These are phyloP conservation scores for Calidris pygmaea DNA, from an alignment of 2,113 vertebrate genomes.

Conservation along the genomic window DNA sequence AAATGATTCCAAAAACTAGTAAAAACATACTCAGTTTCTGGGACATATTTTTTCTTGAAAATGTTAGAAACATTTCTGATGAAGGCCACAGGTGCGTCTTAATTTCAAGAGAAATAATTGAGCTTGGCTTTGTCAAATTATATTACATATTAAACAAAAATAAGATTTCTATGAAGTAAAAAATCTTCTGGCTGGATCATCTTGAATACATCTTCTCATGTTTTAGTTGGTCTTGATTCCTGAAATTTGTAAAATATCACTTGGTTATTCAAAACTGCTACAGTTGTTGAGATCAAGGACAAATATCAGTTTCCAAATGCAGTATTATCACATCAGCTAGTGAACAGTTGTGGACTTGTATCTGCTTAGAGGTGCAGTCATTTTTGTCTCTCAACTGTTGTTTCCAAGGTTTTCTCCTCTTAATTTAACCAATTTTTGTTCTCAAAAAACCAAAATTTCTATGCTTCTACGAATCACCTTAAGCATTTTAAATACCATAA, in stretches of 20 bases:
- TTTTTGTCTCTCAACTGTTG: not conserved
- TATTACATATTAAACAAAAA: constrained; percentile 18
- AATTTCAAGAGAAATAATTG: not conserved
- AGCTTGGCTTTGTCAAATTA: constrained; percentile 3
- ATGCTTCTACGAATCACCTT: not conserved
- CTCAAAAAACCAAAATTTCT: not conserved
- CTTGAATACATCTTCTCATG: constrained; percentile 38
- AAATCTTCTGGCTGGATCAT: constrained; percentile 55
- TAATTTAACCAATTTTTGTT: not conserved
- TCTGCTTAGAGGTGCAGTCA: not conserved
- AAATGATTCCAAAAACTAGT: constrained; percentile 89
- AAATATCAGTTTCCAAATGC: not conserved
- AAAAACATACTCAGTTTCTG: constrained; percentile 93
- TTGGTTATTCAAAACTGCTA: constrained; percentile 17
- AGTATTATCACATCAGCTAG: not conserved
- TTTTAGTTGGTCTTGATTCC: constrained; percentile 25
- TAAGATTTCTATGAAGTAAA: not conserved
- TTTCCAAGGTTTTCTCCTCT: not conserved
- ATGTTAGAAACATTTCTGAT: constrained; percentile 84
- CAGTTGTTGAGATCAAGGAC: not conserved
- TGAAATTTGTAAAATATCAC: constrained; percentile 46
- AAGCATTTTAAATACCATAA: not conserved
- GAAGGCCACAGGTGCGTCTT: not conserved
- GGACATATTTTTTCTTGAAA: constrained; percentile 93
- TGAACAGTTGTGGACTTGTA: not conserved